A percentile compares a stretch with the other conserved stretches of the same genome.
These are phyloP conservation scores for Ariopsis seemanni DNA, from an alignment of 2,113 vertebrate species.

Conservation along the genomic window DNA sequence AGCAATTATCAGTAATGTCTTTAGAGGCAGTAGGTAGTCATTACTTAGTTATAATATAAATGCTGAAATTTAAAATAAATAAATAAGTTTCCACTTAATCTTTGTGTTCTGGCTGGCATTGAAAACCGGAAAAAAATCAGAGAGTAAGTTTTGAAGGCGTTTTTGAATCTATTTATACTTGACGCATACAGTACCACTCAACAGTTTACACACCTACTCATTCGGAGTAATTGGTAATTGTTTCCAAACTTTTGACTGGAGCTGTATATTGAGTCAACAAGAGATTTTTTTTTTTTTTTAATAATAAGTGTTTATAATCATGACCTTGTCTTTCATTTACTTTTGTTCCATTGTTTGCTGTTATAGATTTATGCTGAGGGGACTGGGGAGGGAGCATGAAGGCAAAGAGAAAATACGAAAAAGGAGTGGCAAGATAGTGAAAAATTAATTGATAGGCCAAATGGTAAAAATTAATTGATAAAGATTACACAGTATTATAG, in stretches of 20 bases:
- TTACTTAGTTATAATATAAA: no score
- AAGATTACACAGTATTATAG: neutral
- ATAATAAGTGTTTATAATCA: neutral
- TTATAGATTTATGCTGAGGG: neutral
- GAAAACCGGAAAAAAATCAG: neutral
- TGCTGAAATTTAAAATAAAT: neutral
- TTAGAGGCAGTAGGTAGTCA: neutral
- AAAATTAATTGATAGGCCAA: no score
- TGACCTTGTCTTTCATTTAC: neutral
- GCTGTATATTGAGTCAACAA: neutral
- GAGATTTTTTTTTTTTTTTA: neutral
- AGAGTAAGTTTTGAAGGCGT: neutral
- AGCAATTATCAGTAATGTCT: neutral
- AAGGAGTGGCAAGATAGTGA: neutral
- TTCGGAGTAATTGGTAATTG: no score
- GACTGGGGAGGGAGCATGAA: neutral
- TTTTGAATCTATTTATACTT: neutral
- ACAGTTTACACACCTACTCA: no score
- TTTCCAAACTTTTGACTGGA: no score
- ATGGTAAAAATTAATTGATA: neutral
- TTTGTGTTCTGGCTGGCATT: neutral
- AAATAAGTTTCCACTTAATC: neutral
- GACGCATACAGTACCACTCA: neutral
- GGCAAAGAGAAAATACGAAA: neutral
- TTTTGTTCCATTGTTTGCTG: neutral